phyloP scores from a whole-genome alignment of 2,797 vertebrate species.

The Molothrus aeneus region DNA sequence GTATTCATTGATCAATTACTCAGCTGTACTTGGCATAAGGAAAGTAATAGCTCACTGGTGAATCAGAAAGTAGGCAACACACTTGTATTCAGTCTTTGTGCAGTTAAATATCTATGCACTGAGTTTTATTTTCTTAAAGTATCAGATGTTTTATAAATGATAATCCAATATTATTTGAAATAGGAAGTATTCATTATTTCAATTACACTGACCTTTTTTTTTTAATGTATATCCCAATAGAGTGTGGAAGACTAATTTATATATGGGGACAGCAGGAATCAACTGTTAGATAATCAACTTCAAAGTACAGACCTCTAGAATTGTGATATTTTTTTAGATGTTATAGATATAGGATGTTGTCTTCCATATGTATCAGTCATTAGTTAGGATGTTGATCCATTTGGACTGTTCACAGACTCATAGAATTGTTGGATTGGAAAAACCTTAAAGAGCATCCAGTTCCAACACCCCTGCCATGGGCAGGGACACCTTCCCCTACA shows the following conservation, averaged over 20 bases:
- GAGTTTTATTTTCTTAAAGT: background rate
- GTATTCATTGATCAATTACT: slow-evolving; percentile 55
- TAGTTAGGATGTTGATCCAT: background rate
- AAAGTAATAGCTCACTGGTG: background rate
- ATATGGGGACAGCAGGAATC: background rate
- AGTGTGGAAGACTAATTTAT: background rate
- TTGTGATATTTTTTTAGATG: background rate
- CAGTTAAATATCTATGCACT: background rate
- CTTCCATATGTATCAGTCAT: background rate
- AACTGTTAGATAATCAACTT: background rate
- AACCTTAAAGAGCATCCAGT: background rate
- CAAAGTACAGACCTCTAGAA: background rate
- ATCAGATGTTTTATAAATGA: background rate
- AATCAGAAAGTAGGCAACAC: background rate
- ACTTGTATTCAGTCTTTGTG: background rate
- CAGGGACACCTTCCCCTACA: background rate
- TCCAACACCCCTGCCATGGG: background rate
- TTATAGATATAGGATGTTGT: background rate
- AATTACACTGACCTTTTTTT: background rate
- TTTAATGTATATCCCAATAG: background rate
- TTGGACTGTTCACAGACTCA: background rate
- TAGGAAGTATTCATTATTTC: background rate
- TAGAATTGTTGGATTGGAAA: background rate
- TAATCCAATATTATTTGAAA: background rate
- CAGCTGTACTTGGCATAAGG: background rate